Conservation (phyloP, 2,797 vertebrate genomes). For the Pipistrellus nathusii region DNA sequence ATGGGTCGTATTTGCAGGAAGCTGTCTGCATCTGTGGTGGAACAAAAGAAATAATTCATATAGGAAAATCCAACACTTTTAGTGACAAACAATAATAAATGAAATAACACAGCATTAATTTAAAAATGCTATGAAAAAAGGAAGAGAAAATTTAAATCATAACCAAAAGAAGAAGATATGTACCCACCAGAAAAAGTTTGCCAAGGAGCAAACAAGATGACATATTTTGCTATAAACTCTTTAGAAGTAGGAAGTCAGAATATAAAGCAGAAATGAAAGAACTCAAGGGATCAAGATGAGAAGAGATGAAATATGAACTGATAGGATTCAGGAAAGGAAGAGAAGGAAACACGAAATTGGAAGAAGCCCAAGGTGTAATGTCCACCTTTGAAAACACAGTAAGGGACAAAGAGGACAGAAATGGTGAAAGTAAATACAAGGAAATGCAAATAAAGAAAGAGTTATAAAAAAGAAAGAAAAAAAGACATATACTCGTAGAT, state of each 20-base stretch:
- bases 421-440: background rate
- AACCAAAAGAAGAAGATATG: background rate
- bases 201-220: conserved; percentile 1
- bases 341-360: background rate
- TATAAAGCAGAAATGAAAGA: conserved; percentile 33
- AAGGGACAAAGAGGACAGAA: background rate
- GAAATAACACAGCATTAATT: conserved; percentile 21
- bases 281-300: background rate
- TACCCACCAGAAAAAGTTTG: background rate
- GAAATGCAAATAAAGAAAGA: conserved; percentile 2
- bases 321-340: background rate
- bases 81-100: conserved; percentile 36
- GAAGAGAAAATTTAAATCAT: conserved; percentile 19
- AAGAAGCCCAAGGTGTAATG: background rate
- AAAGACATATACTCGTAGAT: background rate
- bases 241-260: background rate
- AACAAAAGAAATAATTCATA: conserved; percentile 9
- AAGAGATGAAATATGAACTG: background rate
- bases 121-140: background rate
- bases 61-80: conserved; percentile 28
- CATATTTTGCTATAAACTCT: conserved; percentile 45
- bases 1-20: conserved; percentile 32
- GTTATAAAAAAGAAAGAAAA: background rate
- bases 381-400: background rate
- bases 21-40: background rate